These are phyloP conservation scores for Glaucidium brasilianum DNA, from an alignment of 2,113 vertebrate species.

Conservation along the genomic window DNA sequence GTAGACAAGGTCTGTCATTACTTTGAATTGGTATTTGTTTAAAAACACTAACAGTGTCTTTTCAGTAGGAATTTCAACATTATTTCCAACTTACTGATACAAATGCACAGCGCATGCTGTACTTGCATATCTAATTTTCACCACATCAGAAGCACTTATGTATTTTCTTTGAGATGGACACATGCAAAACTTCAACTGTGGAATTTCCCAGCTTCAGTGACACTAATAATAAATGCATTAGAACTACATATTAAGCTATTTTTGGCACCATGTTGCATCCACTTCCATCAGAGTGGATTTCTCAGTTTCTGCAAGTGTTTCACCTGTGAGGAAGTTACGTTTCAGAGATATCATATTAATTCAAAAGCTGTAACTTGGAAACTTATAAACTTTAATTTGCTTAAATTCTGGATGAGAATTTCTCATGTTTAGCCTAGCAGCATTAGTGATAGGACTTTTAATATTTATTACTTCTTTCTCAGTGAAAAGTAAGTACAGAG, in stretches of 20 bases:
- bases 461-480: not conserved
- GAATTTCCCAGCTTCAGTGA: not conserved
- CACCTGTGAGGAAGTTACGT: not conserved
- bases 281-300: not conserved
- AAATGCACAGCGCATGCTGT: not conserved
- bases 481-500: not conserved
- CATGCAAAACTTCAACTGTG: not conserved
- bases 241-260: not conserved
- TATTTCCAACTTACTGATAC: not conserved
- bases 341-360: not conserved
- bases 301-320: not conserved
- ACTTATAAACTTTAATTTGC: not conserved
- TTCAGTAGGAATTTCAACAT: not conserved
- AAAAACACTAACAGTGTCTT: not conserved
- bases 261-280: not conserved
- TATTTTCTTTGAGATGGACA: not conserved
- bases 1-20: not conserved
- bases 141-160: not conserved
- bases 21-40: not conserved
- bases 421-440: not conserved
- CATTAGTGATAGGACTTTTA: not conserved
- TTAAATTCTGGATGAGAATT: not conserved
- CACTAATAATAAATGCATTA: not conserved
- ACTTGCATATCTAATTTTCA: not conserved
- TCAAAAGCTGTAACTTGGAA: not conserved